Conservation (phyloP, 2,888 invertebrate species). For the Stegophylla sp. region DNA sequence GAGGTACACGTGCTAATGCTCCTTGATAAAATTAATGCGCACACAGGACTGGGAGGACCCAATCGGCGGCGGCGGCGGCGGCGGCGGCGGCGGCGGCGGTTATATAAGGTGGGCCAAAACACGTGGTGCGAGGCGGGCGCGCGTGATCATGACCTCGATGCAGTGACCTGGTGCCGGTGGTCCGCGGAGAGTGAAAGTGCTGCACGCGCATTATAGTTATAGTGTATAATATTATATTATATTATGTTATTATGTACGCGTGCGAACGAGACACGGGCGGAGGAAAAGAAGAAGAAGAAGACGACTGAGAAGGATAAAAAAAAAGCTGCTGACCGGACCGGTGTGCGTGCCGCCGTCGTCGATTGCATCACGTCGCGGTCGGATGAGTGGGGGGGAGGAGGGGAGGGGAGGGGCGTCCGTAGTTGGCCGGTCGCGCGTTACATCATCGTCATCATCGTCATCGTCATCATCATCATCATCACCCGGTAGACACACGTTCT, state of each 20-base stretch:
- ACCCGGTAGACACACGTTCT: neutral
- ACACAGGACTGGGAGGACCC: neutral
- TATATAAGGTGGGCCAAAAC: neutral
- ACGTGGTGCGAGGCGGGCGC: conserved; percentile 20
- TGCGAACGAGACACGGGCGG: neutral
- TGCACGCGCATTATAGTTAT: too few relatives aligned
- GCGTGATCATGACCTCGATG: conserved; percentile 55
- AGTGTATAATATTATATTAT: too few relatives aligned
- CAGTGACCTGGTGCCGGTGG: conserved; percentile 22
- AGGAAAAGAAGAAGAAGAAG: neutral
- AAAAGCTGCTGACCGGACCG: conserved; percentile 22
- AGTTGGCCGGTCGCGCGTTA: conserved; percentile 40
- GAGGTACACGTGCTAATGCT: too few relatives aligned
- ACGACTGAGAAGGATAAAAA: conserved; percentile 34
- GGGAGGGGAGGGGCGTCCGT: conserved; percentile 49
- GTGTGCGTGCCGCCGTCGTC: neutral
- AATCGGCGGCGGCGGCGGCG: neutral
- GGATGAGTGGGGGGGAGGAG: too few relatives aligned
- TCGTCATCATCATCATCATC: neutral
- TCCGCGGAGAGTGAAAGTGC: conserved; percentile 33
- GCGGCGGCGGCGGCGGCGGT: neutral
- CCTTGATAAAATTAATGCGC: neutral
- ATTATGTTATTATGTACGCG: too few relatives aligned
- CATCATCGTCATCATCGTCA: conserved; percentile 17
- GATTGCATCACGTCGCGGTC: conserved; percentile 29